Conservation (phyloP, 2,888 invertebrate species). For the Balanococcus diminutus region DNA sequence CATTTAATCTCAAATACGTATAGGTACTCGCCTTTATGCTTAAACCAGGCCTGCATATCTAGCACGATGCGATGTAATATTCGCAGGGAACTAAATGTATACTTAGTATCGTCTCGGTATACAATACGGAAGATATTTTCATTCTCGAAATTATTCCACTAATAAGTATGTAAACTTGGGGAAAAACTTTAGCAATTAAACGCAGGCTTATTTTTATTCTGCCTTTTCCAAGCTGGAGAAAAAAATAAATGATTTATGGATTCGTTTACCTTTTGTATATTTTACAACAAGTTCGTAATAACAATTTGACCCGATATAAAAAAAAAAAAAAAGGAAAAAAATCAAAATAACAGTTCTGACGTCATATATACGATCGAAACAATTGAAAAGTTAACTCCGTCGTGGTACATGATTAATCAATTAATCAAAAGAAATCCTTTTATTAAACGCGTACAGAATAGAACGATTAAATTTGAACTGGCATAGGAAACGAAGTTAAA, state of each 20-base stretch:
- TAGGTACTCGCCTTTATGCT: neutral
- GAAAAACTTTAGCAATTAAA: slow-evolving; percentile 8
- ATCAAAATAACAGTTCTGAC: too few species aligned
- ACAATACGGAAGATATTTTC: neutral
- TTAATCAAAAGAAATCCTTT: slow-evolving; percentile 33
- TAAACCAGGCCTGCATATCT: neutral
- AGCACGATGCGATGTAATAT: neutral
- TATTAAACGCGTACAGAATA: slow-evolving; percentile 12
- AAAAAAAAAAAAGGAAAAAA: too few species aligned
- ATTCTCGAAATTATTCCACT: neutral
- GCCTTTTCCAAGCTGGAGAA: neutral
- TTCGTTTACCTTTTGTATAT: neutral
- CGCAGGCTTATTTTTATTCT: slow-evolving; percentile 8
- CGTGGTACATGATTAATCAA: slow-evolving; percentile 6
- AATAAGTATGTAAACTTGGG: slow-evolving; percentile 10
- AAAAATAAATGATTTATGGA: neutral
- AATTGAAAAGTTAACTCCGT: slow-evolving; percentile 26
- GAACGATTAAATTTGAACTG: slow-evolving; percentile 30
- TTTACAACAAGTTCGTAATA: neutral
- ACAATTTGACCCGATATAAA: too few species aligned
- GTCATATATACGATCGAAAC: too few species aligned
- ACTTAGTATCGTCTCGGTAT: neutral
- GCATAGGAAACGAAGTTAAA: slow-evolving; percentile 23
- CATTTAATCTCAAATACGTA: neutral
- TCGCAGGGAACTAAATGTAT: neutral